Evolutionary conservation across 2,888 invertebrate species (phyloP).

Genomic region (Malthinus seriepunctatus): DNA sequence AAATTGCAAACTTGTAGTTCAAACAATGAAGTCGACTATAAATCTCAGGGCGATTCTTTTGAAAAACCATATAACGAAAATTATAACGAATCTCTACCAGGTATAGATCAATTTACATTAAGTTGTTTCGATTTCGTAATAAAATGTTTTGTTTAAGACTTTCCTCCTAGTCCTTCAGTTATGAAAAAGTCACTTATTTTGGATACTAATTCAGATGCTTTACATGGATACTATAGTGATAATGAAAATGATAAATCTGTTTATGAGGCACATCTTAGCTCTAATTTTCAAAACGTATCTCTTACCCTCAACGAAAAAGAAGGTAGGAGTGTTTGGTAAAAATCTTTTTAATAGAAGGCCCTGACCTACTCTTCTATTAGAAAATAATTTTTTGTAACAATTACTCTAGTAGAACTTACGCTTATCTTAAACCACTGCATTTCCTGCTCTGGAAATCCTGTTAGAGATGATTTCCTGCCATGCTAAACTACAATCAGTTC

Average conservation of each 20-base stretch:
- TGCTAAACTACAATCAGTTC: no score
- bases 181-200: slow-evolving; percentile 59
- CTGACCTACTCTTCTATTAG: no score
- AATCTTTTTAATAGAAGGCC: background rate
- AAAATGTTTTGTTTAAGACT: slow-evolving; percentile 39
- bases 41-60: slow-evolving; percentile 32
- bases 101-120: slow-evolving; percentile 24
- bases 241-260: slow-evolving; percentile 58
- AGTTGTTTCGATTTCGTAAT: background rate
- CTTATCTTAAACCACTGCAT: no score
- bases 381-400: no score
- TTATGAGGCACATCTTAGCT: slow-evolving; percentile 57
- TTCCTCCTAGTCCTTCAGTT: slow-evolving; percentile 64
- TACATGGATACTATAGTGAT: slow-evolving; percentile 49
- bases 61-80: slow-evolving; percentile 40
- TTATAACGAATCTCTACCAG: slow-evolving; percentile 47
- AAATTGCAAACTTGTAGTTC: slow-evolving; percentile 41
- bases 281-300: slow-evolving; percentile 57
- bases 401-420: no score
- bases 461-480: no score
- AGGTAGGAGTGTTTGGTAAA: slow-evolving; percentile 35
- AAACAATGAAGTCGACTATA: slow-evolving; percentile 30
- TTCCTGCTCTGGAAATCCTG: no score
- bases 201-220: slow-evolving; percentile 61
- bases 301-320: slow-evolving; percentile 57